These are phyloP conservation scores for Dysdera silvatica DNA, from an alignment of 1,140 invertebrate genomes.

Conservation along the genomic window DNA sequence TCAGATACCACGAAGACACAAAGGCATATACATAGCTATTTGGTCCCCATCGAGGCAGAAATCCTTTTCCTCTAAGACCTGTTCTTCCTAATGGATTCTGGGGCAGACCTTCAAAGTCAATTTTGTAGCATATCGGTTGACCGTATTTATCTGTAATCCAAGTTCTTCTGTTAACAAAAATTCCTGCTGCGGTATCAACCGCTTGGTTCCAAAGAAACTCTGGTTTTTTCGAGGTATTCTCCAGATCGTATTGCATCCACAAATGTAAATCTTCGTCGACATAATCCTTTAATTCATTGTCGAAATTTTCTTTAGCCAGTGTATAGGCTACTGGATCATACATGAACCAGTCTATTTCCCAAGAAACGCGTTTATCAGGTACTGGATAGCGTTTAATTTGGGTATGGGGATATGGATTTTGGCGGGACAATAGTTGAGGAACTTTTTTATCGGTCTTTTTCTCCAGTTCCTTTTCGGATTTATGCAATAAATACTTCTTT, in stretches of 20 bases:
- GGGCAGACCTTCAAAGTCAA: conserved; percentile 32
- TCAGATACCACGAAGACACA: conserved; percentile 40
- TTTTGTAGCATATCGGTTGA: conserved; percentile 25
- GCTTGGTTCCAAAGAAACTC: conserved; percentile 35
- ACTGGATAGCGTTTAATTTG: conserved; percentile 64
- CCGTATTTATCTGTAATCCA: conserved; percentile 32
- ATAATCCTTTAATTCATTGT: not conserved
- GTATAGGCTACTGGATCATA: conserved; percentile 17
- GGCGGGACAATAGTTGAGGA: conserved; percentile 11
- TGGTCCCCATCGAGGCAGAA: conserved; percentile 46
- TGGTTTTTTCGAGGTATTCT: conserved; percentile 21
- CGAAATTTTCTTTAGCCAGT: conserved; percentile 4
- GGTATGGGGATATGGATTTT: conserved; percentile 41
- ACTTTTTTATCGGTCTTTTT: not conserved
- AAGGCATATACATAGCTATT: conserved; percentile 45
- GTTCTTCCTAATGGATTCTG: conserved; percentile 47
- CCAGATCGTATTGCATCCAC: not conserved
- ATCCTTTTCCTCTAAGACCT: conserved; percentile 44
- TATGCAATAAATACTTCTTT: conserved; percentile 1
- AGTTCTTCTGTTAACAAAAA: conserved; percentile 32
- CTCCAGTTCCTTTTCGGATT: not conserved
- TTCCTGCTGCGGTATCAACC: conserved; percentile 33
- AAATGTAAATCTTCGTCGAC: conserved; percentile 15
- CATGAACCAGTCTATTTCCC: not conserved
- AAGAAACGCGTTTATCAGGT: conserved; percentile 7